These are phyloP conservation scores for Asbolus verrucosus DNA, from an alignment of 1,140 invertebrate genomes.

Conservation along the genomic window DNA sequence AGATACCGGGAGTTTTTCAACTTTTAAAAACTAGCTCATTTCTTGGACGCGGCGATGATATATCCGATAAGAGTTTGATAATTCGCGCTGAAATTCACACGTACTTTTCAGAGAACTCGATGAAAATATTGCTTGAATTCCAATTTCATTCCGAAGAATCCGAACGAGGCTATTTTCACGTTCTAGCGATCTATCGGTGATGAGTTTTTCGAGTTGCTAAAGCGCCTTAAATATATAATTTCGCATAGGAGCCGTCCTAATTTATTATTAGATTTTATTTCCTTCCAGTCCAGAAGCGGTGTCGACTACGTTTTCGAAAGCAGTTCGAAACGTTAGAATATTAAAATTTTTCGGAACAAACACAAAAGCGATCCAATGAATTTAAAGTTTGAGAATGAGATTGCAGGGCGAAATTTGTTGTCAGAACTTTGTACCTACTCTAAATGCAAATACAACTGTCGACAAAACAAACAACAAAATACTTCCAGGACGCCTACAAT, in stretches of 20 bases:
- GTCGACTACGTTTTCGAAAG: no score
- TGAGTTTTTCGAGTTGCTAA: background rate
- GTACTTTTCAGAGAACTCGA: slow-evolving; percentile 4
- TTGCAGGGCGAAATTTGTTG: slow-evolving; percentile 44
- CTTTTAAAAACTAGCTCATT: background rate
- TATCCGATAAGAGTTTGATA: background rate
- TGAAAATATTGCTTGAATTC: slow-evolving; percentile 28
- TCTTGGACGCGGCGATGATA: background rate
- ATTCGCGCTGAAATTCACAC: slow-evolving; percentile 26
- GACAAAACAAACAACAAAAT: slow-evolving; percentile 46
- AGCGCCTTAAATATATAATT: background rate
- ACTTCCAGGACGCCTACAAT: slow-evolving; percentile 47
- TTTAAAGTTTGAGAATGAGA: slow-evolving; percentile 49
- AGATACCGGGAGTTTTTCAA: background rate
- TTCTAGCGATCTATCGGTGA: slow-evolving; percentile 12
- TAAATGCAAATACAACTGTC: slow-evolving; percentile 51
- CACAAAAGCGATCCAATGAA: slow-evolving; percentile 42
- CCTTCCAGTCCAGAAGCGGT: background rate
- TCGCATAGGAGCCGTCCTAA: background rate
- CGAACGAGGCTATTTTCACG: slow-evolving; percentile 26
- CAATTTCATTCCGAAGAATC: slow-evolving; percentile 32
- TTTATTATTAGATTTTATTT: slow-evolving; percentile 11
- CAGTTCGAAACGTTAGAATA: no score
- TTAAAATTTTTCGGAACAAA: slow-evolving; percentile 37
- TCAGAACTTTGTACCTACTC: slow-evolving; percentile 51